Evolutionary conservation across 2,797 vertebrate genomes (phyloP), one percentile per base, ranked within the genome.

Genomic region (Pipistrellus pygmaeus): DNA sequence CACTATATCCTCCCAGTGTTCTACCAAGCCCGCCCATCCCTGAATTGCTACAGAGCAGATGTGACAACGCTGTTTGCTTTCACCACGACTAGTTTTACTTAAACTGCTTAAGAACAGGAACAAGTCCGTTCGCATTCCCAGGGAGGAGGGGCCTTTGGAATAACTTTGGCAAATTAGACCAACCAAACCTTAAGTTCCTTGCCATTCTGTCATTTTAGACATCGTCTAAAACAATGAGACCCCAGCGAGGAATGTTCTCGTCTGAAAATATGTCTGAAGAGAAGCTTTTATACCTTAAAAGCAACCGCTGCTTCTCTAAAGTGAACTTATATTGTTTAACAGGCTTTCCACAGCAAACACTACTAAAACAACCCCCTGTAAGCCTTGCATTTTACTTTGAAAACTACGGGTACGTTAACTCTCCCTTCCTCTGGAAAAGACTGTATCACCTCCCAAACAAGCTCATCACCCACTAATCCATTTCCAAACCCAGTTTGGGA

Each of bases 381-480:
- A 93, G 91, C 25, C 57, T 90, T 80, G 44, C 25, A 13, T 93
- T 96, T 95, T 73, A 90, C 53, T 93, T 95, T 97, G 97, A 95
- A 97, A 97, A 94, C 1, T 55, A 64, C 94, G 75, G 71, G 96
- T 93, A 95, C 93, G 95, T 97, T 96, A 97, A 96, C 96, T 93
- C 53, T 95, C 94, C 85, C 51, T 91, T 93, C 96, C 94, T 96
- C 96, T 92, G 90, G 51, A 95, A 95, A 95, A 95, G 95, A 96
- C 95, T 76, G 87, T 76, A 96, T 85, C 96, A 78, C 97, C 97
- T 98, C 97, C 97, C 97, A 97, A 98, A 97, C 68, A 97, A 98
- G 96, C 97, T 98, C 97, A 97, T 98, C 97, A 97, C 97, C 90
- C 78, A 32, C 90, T 97, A 98, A 98, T 98, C 97, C 97, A 95